Percentiles rank a stretch among this genome's conserved stretches.
These are phyloP conservation scores for Vandiemenella viatica DNA, from an alignment of 2,888 invertebrate species.

Conservation along the genomic window DNA sequence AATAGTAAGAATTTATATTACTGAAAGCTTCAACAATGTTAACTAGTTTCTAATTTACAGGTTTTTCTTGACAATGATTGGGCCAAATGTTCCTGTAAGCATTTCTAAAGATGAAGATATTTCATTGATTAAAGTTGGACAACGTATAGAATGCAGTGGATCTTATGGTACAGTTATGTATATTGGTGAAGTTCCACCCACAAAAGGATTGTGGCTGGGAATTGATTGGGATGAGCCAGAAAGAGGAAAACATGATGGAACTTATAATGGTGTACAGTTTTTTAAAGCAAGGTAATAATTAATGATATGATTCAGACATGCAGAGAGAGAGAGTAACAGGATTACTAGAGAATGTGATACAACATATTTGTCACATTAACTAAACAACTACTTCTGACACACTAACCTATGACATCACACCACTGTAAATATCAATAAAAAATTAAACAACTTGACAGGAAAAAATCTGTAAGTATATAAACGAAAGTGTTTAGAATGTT, in stretches of 20 bases:
- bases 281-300: slow-evolving; percentile 49
- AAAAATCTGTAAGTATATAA: no score
- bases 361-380: no score
- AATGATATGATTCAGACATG: background rate
- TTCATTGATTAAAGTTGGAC: slow-evolving; percentile 24
- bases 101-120: background rate
- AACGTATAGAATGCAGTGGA: slow-evolving; percentile 33
- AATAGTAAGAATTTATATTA: no score
- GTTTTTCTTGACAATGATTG: background rate
- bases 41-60: no score
- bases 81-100: background rate
- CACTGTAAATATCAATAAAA: no score
- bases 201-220: slow-evolving; percentile 71
- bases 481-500: no score
- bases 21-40: no score
- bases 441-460: no score
- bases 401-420: no score
- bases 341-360: no score
- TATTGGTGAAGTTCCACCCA: slow-evolving; percentile 55
- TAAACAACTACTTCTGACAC: no score
- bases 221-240: slow-evolving; percentile 89
- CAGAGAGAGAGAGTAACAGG: background rate
- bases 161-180: slow-evolving; percentile 51
- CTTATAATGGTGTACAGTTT: slow-evolving; percentile 63
- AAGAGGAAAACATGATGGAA: slow-evolving; percentile 87